Base-by-base conservation (phyloP, 2,888 invertebrate genomes). In the Eurytoma adleriae region DNA sequence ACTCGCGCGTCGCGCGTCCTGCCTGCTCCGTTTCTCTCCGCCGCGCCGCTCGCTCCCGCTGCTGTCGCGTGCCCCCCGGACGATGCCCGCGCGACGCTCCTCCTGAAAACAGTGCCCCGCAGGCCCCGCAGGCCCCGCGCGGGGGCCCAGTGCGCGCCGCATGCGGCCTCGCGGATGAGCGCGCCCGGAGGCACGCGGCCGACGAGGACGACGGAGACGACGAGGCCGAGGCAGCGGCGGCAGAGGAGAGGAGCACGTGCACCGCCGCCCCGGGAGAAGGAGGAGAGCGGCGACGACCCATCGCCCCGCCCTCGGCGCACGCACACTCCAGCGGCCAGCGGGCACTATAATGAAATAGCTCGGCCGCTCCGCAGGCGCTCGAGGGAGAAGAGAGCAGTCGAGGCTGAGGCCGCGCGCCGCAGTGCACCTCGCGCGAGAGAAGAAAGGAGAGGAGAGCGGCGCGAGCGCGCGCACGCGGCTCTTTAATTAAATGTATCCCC, bases 1-100 rank as follows among this genome's bases (percentile, higher is more conserved):
- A 24, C 24, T 40, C 40, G 5, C 78, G 70, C 81, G 79, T 40
- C 40, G 5, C 78, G 70, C 81, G 79, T 81, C 73, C 73, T 72
- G 81, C 72, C 57, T 61, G 67, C 18, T 66, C 72, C 30, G 56
- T 48, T 66, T 56, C 79, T 67, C 57, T 50, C 24, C 24, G 24
- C 2, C 24, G n/a, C n/a, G n/a, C n/a, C n/a, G n/a, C n/a, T n/a
- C n/a, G n/a, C n/a, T n/a, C n/a, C n/a, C n/a, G 24, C 24, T 24
- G 24, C 2, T 24, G 24, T 77, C 18, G 57, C 56, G 56, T 30
- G 57, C 56, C 16, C 10, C 13, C 14, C n/a, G 27, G 24, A 24
- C 24, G 24, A 24, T 2, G 24, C 24, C 24, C 16, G 5, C 54
- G 40, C 61, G 61, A 27, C 27, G 27, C 61, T 24, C 24, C 61